Conservation (phyloP, 2,797 vertebrate genomes). For the Gambusia yucatana region DNA sequence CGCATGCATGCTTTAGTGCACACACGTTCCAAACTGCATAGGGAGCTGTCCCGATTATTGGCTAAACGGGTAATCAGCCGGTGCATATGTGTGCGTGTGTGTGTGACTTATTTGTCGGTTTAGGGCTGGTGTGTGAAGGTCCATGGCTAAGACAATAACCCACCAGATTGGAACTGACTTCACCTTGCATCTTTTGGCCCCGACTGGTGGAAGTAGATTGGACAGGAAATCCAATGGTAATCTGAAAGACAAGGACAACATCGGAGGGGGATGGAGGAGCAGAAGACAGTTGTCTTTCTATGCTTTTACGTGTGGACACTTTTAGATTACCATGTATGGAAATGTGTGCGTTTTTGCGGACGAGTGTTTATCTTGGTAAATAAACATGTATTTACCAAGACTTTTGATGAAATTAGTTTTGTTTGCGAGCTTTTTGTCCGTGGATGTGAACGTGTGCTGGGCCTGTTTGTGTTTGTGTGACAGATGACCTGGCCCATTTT, state of each 20-base stretch:
- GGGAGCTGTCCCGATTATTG: slow-evolving; percentile 79
- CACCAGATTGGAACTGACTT: slow-evolving; percentile 93
- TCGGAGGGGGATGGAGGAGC: slow-evolving; percentile 68
- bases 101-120: slow-evolving; percentile 21
- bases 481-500: slow-evolving; percentile 83
- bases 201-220: slow-evolving; percentile 87
- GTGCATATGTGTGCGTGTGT: slow-evolving; percentile 29
- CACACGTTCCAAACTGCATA: slow-evolving; percentile 71
- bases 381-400: slow-evolving; percentile 3
- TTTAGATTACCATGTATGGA: slow-evolving; percentile 10
- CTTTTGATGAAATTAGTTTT: not conserved
- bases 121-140: slow-evolving; percentile 41
- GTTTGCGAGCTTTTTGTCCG: slow-evolving; percentile 23
- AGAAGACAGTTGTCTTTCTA: slow-evolving; percentile 82
- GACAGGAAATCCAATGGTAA: slow-evolving; percentile 90
- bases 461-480: slow-evolving; percentile 43
- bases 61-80: slow-evolving; percentile 77
- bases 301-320: slow-evolving; percentile 30
- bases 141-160: slow-evolving; percentile 85
- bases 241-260: slow-evolving; percentile 79
- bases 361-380: not conserved
- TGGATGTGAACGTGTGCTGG: slow-evolving; percentile 32
- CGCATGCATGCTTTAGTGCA: slow-evolving; percentile 60
- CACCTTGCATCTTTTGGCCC: slow-evolving; percentile 90
- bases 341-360: not conserved